phyloP scores from a whole-genome alignment of 2,888 invertebrate genomes.

The Eristalis intricaria region DNA sequence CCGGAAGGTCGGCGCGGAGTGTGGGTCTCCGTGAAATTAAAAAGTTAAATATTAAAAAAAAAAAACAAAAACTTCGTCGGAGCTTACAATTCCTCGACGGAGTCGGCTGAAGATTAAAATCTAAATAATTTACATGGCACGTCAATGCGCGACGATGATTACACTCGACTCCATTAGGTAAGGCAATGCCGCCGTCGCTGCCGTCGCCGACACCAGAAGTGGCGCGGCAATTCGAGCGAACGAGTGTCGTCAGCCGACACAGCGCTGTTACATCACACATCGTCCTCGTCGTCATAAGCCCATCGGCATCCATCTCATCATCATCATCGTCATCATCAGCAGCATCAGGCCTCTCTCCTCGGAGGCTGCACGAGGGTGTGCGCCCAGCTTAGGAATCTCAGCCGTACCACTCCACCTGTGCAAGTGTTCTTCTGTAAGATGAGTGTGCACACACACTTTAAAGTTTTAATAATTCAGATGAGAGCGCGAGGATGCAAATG shows the following conservation, averaged over 20 bases:
- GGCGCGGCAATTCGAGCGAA: background rate
- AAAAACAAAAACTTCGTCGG: conserved; percentile 14
- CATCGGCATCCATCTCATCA: conserved; percentile 15
- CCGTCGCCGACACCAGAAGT: background rate
- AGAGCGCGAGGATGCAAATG: conserved; percentile 33
- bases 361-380: background rate
- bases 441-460: conserved; percentile 38
- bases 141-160: conserved; percentile 36
- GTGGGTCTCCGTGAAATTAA: conserved; percentile 42
- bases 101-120: conserved; percentile 55
- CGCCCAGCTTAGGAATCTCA: background rate
- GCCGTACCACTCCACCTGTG: background rate
- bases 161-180: conserved; percentile 53
- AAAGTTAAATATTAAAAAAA: conserved; percentile 67
- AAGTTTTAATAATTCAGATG: conserved; percentile 53
- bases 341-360: background rate
- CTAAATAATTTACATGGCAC: conserved; percentile 58
- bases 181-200: conserved; percentile 1
- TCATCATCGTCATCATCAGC: conserved; percentile 13
- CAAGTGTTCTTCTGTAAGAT: conserved; percentile 2
- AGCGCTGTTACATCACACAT: conserved; percentile 3
- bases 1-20: background rate
- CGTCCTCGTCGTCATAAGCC: background rate
- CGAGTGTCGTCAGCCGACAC: background rate
- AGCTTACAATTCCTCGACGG: conserved; percentile 33